Base-by-base conservation (phyloP, 1,140 invertebrate genomes). In the Drosophila nigrodunni region DNA sequence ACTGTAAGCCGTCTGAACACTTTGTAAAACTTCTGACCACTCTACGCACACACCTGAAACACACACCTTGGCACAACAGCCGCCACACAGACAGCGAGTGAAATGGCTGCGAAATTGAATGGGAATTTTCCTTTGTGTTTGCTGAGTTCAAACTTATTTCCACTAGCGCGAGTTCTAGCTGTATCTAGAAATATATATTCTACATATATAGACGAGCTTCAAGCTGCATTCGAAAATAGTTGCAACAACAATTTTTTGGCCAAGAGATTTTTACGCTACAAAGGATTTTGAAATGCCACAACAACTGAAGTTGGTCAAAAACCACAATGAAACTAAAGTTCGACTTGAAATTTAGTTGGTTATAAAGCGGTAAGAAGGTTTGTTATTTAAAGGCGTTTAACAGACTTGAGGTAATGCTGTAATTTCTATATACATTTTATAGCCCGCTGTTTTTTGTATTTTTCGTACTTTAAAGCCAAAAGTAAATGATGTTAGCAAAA, bases 51-150 rank as follows among this genome's bases (percentile, higher is more conserved):
- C 25, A 6, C 21, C 25, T 30, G 25, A 4, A 5, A 43, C 41
- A 47, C 55, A 69, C 30, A 44, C 35, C 30, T 64, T 71, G 59
- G 18, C 49, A 30, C 18, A 59, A 50, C 60, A 49, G 77, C 25
- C 3, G 25, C 0, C 68, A 75, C 76, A 87, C 57, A 75, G 79
- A 87, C 57, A 61, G 49, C 61, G 80, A 77, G 44, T 86, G 73
- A 88, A 87, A 79, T 85, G 80, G 74, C 85, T 89, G 83, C 83
- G 60, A 89, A 88, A 88, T 88, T 89, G 85, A 88, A 89, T 83
- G 80, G 64, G 80, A 89, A 88, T 80, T 80, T 80, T 80, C 80
- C 85, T 88, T 87, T 87, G 85, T 70, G 78, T 70, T 75, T 37
- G 59, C 50, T 76, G 66, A 41, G 61, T 44, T 73, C 59, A 73